phyloP scores from a whole-genome alignment of 2,113 vertebrate species.

The Campylorhamphus procurvoides region DNA sequence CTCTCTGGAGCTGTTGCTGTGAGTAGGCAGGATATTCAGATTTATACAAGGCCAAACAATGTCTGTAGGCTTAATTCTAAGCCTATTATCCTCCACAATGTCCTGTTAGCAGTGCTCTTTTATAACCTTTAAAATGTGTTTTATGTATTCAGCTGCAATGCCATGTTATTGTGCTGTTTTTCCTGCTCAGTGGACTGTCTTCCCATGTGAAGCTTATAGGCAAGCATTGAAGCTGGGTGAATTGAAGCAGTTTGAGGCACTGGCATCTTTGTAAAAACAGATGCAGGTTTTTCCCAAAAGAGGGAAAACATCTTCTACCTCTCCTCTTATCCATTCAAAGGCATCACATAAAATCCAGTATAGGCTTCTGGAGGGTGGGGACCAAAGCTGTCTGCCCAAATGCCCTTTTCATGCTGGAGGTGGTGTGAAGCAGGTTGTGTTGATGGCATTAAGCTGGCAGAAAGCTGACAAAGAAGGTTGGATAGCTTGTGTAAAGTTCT shows the following conservation, averaged over 20 bases:
- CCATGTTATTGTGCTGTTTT: background rate
- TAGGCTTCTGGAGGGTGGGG: background rate
- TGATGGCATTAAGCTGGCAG: background rate
- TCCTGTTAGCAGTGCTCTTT: slow-evolving; percentile 27
- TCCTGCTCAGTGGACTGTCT: background rate
- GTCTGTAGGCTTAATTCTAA: slow-evolving; percentile 39
- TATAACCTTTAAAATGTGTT: background rate
- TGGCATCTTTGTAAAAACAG: background rate
- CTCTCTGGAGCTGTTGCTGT: background rate
- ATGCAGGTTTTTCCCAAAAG: background rate
- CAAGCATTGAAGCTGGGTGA: background rate
- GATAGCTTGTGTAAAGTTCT: background rate
- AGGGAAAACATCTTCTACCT: background rate
- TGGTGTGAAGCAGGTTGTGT: background rate
- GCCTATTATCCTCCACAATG: slow-evolving; percentile 38
- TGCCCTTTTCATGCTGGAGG: background rate
- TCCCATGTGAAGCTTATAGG: background rate
- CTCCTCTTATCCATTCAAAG: background rate
- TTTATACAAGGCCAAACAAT: slow-evolving; percentile 47
- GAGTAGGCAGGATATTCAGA: slow-evolving; percentile 57
- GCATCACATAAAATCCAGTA: background rate
- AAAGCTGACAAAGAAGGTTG: background rate
- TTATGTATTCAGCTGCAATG: background rate
- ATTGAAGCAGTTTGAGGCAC: background rate
- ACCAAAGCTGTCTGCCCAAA: background rate